These are phyloP conservation scores for Syngnathus typhle DNA, from an alignment of 2,113 vertebrate species.

Conservation along the genomic window DNA sequence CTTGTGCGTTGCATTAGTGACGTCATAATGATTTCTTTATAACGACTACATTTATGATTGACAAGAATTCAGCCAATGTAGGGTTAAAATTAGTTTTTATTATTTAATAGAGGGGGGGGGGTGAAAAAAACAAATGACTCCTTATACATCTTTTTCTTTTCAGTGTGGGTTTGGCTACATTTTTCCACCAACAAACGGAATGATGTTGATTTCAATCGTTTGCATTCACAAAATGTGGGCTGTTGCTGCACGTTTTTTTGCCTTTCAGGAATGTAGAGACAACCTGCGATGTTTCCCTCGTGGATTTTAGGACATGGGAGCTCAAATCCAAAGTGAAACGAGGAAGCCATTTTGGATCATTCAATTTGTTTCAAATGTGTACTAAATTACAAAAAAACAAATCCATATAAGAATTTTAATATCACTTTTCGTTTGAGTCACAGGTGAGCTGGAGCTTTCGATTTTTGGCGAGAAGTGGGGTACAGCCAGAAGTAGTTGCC, in stretches of 20 bases:
- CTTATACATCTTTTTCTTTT: constrained; percentile 59
- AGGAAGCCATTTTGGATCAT: background rate
- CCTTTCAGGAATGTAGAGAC: constrained; percentile 56
- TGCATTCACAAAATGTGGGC: constrained; percentile 30
- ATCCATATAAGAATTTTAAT: background rate
- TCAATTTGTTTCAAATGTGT: background rate
- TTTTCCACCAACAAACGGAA: constrained; percentile 62
- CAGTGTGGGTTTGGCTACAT: constrained; percentile 20
- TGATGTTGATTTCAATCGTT: constrained; percentile 61
- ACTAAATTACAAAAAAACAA: background rate
- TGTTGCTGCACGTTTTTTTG: constrained; percentile 17
- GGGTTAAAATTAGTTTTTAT: constrained; percentile 81
- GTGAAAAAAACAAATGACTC: constrained; percentile 41
- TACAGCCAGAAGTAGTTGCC: background rate
- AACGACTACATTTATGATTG: no score
- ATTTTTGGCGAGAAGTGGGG: background rate
- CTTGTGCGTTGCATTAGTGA: no score
- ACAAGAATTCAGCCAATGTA: constrained; percentile 14
- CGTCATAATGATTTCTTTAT: no score
- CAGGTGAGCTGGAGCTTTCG: background rate
- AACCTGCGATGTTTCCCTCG: constrained; percentile 34
- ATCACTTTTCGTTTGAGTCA: background rate
- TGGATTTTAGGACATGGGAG: constrained; percentile 21
- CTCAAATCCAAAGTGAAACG: constrained; percentile 18
- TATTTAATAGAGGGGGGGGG: constrained; percentile 65